Conservation (phyloP, 2,113 vertebrate genomes). For the Tapirus terrestris region DNA sequence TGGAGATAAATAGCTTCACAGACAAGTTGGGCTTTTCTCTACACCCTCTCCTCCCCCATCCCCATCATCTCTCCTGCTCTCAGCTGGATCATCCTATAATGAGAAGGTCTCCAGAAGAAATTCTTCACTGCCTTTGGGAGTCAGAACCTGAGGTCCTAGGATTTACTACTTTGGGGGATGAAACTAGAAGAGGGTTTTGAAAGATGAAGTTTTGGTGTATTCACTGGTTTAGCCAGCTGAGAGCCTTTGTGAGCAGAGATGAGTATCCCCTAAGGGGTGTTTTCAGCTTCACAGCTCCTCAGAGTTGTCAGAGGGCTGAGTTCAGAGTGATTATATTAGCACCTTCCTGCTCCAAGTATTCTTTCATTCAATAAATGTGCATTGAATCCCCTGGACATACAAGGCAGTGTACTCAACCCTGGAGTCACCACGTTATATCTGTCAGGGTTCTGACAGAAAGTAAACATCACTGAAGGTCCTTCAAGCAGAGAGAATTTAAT, state of each 20-base stretch:
- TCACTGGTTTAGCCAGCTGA: constrained; percentile 3
- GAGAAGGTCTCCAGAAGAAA: constrained; percentile 43
- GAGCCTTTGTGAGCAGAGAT: neutral
- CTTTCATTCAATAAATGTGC: neutral
- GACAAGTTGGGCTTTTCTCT: constrained; percentile 45
- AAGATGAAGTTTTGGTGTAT: neutral
- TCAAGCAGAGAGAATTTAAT: neutral
- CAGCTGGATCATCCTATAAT: neutral
- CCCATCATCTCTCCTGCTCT: neutral
- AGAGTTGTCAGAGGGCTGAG: neutral
- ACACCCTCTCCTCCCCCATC: neutral
- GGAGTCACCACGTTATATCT: neutral
- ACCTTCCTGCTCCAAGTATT: neutral
- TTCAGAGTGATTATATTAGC: neutral
- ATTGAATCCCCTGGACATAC: neutral
- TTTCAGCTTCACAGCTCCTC: neutral
- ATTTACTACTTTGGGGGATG: constrained; percentile 22
- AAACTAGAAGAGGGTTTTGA: constrained; percentile 7
- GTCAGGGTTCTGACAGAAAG: neutral
- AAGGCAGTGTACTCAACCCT: neutral
- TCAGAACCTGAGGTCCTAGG: constrained; percentile 47
- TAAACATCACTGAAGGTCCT: neutral
- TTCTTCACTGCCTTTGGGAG: constrained; percentile 56
- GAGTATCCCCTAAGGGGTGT: constrained; percentile 17
- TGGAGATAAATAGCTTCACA: constrained; percentile 72